A percentile compares a stretch with the other conserved stretches of the same genome.
Evolutionary conservation across 2,888 invertebrate genomes (phyloP).

Genomic region (Hesperia comma): DNA sequence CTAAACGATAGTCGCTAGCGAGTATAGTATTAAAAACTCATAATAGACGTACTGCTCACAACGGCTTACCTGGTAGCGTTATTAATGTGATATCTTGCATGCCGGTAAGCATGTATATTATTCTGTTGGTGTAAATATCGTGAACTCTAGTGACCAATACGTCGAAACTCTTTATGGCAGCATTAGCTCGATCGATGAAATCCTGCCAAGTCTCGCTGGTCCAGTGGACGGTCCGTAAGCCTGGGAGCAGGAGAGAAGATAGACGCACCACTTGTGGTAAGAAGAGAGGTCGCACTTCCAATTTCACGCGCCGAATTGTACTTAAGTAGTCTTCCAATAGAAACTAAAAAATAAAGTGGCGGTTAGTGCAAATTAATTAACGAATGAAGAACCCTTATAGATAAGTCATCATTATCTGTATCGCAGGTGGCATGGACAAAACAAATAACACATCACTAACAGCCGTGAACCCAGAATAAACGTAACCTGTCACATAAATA

Average conservation of each 20-base stretch:
- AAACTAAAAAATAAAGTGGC: constrained; percentile 77
- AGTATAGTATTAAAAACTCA: too few species aligned
- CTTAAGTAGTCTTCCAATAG: constrained; percentile 90
- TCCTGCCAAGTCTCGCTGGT: constrained; percentile 92
- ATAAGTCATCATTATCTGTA: too few species aligned
- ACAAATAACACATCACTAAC: too few species aligned
- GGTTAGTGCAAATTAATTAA: background rate
- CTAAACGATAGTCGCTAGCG: too few species aligned
- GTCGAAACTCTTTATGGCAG: constrained; percentile 92
- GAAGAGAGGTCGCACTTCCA: constrained; percentile 95
- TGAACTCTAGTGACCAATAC: constrained; percentile 90
- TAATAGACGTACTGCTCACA: too few species aligned
- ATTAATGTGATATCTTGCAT: constrained; percentile 95
- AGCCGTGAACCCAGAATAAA: too few species aligned
- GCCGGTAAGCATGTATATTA: constrained; percentile 92
- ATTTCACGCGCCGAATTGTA: constrained; percentile 89
- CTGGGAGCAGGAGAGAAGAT: constrained; percentile 92
- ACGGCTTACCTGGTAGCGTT: constrained; percentile 86
- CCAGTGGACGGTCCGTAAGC: constrained; percentile 92
- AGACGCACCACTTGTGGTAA: constrained; percentile 94
- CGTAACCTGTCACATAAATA: too few species aligned
- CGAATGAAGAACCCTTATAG: too few species aligned
- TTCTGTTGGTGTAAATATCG: constrained; percentile 95
- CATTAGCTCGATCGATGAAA: constrained; percentile 90
- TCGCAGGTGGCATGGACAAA: too few species aligned